A percentile compares a stretch with the other conserved stretches of the same genome.
Evolutionary conservation across 2,888 invertebrate genomes (phyloP).

Genomic region (Pharmacophagus antenor): DNA sequence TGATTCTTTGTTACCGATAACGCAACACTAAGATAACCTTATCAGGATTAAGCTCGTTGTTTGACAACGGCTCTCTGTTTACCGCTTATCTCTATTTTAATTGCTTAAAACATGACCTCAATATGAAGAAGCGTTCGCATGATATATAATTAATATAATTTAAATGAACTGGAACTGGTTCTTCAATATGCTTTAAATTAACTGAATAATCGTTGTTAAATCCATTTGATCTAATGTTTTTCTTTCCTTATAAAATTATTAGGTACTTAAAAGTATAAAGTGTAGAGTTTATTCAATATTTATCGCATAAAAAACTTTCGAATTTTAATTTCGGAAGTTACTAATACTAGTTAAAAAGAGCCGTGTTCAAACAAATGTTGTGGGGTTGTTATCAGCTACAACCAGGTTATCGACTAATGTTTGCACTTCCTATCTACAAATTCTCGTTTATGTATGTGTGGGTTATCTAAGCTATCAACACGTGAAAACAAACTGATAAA

Average conservation of each 20-base stretch:
- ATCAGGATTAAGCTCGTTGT: slow-evolving; percentile 17
- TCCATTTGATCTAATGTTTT: no score
- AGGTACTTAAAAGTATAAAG: background rate
- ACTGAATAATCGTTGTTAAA: no score
- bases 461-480: slow-evolving; percentile 58
- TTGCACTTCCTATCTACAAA: slow-evolving; percentile 67
- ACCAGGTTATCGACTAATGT: slow-evolving; percentile 76
- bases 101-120: slow-evolving; percentile 13
- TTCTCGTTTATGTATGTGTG: slow-evolving; percentile 52
- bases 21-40: slow-evolving; percentile 21
- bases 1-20: slow-evolving; percentile 18
- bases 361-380: slow-evolving; percentile 44
- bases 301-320: background rate
- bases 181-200: no score
- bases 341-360: slow-evolving; percentile 35
- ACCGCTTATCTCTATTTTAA: slow-evolving; percentile 3
- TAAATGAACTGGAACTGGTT: background rate
- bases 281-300: background rate
- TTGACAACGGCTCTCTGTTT: slow-evolving; percentile 16
- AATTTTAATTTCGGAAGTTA: background rate
- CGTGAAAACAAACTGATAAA: slow-evolving; percentile 56
- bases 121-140: slow-evolving; percentile 7
- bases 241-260: background rate
- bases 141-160: slow-evolving; percentile 8
- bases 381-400: slow-evolving; percentile 61